phyloP scores from a whole-genome alignment of 2,888 invertebrate genomes.

The Steinernema carpocapsae region DNA sequence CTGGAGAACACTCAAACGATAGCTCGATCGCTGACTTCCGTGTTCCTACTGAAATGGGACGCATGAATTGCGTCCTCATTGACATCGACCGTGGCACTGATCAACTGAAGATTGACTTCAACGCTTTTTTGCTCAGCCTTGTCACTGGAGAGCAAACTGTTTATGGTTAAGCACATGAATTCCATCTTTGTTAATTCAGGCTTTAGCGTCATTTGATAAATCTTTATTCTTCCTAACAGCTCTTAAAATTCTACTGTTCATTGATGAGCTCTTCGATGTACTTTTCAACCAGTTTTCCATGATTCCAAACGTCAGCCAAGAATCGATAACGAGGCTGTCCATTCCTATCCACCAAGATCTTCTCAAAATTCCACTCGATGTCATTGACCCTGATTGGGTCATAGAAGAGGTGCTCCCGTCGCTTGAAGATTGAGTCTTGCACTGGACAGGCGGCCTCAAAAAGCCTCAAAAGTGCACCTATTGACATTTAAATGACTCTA shows the following conservation, averaged over 20 bases:
- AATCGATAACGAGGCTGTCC: conserved; percentile 16
- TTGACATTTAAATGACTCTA: neutral
- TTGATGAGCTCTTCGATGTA: conserved; percentile 8
- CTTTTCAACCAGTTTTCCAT: neutral
- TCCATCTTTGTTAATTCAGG: too few relatives aligned
- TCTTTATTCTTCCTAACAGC: too few relatives aligned
- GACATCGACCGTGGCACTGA: conserved; percentile 55
- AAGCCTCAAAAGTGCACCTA: neutral
- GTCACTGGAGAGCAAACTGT: conserved; percentile 45
- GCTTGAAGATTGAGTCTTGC: neutral
- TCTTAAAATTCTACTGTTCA: neutral
- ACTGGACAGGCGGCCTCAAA: neutral
- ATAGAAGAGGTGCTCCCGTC: conserved; percentile 23
- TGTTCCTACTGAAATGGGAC: conserved; percentile 49
- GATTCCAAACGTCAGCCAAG: conserved; percentile 4
- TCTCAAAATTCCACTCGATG: conserved; percentile 28
- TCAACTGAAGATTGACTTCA: conserved; percentile 49
- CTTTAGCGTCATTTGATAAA: too few relatives aligned
- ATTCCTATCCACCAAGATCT: neutral
- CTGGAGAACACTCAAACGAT: conserved; percentile 69
- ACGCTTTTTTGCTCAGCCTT: conserved; percentile 48
- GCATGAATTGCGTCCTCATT: conserved; percentile 40
- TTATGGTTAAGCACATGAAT: too few relatives aligned
- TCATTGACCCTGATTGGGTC: conserved; percentile 19
- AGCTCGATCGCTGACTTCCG: conserved; percentile 67